Evolutionary conservation across 2,797 vertebrate species (phyloP).

Genomic region (Cryptoblepharus egeriae): DNA sequence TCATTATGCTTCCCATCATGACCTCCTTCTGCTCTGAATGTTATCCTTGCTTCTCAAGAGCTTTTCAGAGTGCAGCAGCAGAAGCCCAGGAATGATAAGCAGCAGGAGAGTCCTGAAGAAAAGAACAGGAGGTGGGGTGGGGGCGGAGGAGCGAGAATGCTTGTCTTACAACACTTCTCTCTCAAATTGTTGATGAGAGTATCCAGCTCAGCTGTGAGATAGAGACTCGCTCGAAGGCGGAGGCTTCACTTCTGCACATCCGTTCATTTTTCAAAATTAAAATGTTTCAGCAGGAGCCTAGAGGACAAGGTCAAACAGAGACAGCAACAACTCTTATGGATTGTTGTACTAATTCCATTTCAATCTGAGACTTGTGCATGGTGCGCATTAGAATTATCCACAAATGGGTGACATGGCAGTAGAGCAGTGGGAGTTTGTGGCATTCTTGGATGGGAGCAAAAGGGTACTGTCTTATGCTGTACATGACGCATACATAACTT

Average conservation of each 20-base stretch:
- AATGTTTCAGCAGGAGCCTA: not conserved
- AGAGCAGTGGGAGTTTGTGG: too few species aligned
- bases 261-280: not conserved
- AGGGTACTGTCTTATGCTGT: too few species aligned
- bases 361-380: too few species aligned
- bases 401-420: too few species aligned
- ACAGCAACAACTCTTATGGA: too few species aligned
- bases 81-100: constrained; percentile 2
- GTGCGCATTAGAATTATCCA: too few species aligned
- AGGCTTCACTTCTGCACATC: not conserved
- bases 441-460: too few species aligned
- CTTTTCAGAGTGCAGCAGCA: constrained; percentile 10
- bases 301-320: not conserved
- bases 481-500: too few species aligned
- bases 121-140: not conserved
- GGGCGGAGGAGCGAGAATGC: fast-evolving
- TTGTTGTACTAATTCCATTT: too few species aligned
- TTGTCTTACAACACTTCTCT: not conserved
- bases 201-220: fast-evolving
- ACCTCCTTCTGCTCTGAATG: constrained; percentile 1
- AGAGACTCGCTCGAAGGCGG: not conserved
- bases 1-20: constrained; percentile 5
- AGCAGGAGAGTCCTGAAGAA: not conserved
- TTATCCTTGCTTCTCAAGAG: not conserved
- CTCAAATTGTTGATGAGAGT: not conserved